Evolutionary conservation across 2,797 vertebrate genomes (phyloP).

Genomic region (Enteromius thamalakanensis): DNA sequence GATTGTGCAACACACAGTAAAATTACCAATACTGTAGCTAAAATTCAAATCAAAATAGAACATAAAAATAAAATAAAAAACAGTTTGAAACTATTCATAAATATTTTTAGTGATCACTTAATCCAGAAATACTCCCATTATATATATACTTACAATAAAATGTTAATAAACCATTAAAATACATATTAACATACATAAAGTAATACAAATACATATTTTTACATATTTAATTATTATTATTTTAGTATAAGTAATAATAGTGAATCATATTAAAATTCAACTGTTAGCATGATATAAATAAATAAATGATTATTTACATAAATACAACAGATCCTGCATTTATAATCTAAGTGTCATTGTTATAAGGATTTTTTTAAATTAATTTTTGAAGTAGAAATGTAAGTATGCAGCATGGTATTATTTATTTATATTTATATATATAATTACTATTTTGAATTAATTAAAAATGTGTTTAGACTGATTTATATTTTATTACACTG

Average conservation of each 20-base stretch:
- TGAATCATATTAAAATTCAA: not conserved
- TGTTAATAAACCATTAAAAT: too few relatives aligned
- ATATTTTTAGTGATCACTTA: not conserved
- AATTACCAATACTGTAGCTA: not conserved
- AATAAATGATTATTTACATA: not conserved
- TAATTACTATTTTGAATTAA: too few relatives aligned
- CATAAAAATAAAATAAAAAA: too few relatives aligned
- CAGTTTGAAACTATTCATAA: not conserved
- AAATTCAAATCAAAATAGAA: not conserved
- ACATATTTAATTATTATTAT: not conserved
- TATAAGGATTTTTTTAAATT: too few relatives aligned
- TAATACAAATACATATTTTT: not conserved
- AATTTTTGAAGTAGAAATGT: too few relatives aligned
- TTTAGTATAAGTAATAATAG: not conserved
- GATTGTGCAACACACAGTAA: not conserved
- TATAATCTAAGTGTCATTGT: too few relatives aligned
- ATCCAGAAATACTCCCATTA: too few relatives aligned
- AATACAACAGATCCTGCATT: not conserved
- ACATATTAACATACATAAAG: too few relatives aligned
- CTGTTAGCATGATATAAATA: not conserved
- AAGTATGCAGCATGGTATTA: not conserved
- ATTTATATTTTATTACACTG: not conserved
- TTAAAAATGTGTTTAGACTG: not conserved
- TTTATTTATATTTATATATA: too few relatives aligned
- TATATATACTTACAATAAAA: too few relatives aligned